Evolutionary conservation across 2,113 vertebrate species (phyloP).

Genomic region (Urocolius indicus): DNA sequence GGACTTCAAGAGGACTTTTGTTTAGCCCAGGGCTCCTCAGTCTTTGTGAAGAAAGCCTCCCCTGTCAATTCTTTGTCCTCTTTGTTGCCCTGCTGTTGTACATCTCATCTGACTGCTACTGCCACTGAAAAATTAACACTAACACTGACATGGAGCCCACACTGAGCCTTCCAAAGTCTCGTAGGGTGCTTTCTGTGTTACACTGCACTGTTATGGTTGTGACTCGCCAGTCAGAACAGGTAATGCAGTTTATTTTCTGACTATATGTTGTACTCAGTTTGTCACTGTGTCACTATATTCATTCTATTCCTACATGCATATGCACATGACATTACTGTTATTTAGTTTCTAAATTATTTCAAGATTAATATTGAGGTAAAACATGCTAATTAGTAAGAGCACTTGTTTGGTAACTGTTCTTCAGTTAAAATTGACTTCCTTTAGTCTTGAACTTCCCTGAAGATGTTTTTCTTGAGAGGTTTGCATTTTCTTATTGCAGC

Average conservation of each 20-base stretch:
- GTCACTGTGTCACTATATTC: neutral
- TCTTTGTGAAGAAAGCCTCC: neutral
- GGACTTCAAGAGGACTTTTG: neutral
- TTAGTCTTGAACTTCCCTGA: neutral
- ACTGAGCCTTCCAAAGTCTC: neutral
- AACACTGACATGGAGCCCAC: neutral
- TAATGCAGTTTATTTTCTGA: neutral
- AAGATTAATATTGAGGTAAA: neutral
- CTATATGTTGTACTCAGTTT: neutral
- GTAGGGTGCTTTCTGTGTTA: neutral
- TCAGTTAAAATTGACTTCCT: neutral
- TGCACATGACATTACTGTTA: neutral
- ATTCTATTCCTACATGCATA: neutral
- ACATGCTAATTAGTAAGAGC: neutral
- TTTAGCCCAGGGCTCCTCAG: neutral
- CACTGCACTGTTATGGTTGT: neutral
- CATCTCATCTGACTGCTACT: neutral
- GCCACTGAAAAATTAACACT: neutral
- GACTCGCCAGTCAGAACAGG: neutral
- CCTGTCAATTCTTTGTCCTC: neutral
- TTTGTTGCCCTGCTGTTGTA: neutral
- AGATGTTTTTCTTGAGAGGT: neutral
- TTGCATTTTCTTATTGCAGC: neutral
- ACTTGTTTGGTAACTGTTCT: neutral
- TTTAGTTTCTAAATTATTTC: neutral